Percentiles rank a stretch among this genome's conserved stretches.
Evolutionary conservation across 2,888 invertebrate genomes (phyloP).

Genomic region (Melangyna quadrimaculata): DNA sequence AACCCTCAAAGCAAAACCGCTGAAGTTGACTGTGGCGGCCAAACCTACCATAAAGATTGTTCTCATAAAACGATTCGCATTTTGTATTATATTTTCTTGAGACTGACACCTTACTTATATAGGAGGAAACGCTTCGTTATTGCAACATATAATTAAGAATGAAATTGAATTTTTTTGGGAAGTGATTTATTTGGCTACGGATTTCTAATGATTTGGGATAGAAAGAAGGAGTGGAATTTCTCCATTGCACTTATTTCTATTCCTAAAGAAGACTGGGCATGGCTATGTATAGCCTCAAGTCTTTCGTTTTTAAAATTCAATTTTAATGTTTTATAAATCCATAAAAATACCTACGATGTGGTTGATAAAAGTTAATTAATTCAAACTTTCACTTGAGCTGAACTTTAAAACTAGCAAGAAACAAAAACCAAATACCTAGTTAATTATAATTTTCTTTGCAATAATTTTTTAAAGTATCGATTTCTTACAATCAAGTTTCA

Average conservation of each 20-base stretch:
- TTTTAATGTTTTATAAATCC: not conserved
- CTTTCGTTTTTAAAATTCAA: not conserved
- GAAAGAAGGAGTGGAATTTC: constrained; percentile 31
- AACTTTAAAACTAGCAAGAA: not conserved
- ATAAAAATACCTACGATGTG: not conserved
- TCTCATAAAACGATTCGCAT: constrained; percentile 22
- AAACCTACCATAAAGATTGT: not conserved
- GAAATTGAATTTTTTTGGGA: constrained; percentile 56
- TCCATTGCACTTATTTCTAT: not conserved
- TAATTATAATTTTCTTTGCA: no score
- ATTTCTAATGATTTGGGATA: not conserved
- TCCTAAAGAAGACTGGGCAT: not conserved
- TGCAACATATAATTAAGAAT: constrained; percentile 61
- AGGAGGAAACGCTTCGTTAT: constrained; percentile 8
- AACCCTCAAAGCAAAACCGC: constrained; percentile 35
- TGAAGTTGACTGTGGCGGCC: not conserved
- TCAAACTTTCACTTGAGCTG: not conserved
- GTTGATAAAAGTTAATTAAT: not conserved
- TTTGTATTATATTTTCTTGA: not conserved
- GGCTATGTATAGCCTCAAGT: not conserved
- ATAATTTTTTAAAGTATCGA: no score
- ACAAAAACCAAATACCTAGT: no score
- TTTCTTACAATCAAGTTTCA: no score
- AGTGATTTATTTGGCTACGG: constrained; percentile 21
- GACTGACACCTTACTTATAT: constrained; percentile 19